Percentiles rank a stretch among this genome's conserved stretches.
These are phyloP conservation scores for Polyommatus iphigenia DNA, from an alignment of 2,888 invertebrate species.

Conservation along the genomic window DNA sequence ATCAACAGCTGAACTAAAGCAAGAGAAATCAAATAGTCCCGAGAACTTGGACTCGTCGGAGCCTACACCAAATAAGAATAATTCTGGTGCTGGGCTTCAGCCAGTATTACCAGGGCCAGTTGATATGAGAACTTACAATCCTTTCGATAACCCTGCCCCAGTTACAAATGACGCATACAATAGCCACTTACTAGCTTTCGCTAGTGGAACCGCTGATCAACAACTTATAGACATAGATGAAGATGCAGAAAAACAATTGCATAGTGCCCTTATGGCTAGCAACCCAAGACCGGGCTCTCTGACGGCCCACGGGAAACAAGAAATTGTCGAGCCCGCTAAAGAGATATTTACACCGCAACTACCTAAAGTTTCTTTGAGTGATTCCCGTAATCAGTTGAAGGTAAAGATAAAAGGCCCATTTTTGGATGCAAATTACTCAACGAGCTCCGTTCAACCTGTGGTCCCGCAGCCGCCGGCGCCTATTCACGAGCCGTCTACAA, in stretches of 20 bases:
- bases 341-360: conserved; percentile 55
- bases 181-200: conserved; percentile 83
- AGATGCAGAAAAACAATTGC: conserved; percentile 88
- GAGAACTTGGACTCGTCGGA: conserved; percentile 49
- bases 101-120: conserved; percentile 92
- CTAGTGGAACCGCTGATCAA: conserved; percentile 84
- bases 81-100: conserved; percentile 66
- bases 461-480: conserved; percentile 77
- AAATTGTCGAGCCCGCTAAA: conserved; percentile 51
- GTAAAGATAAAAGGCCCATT: conserved; percentile 95
- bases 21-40: conserved; percentile 54
- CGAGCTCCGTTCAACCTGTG: conserved; percentile 80
- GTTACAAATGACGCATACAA: conserved; percentile 81
- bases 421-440: conserved; percentile 87
- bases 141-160: conserved; percentile 80
- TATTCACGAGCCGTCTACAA: conserved; percentile 59
- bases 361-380: conserved; percentile 87
- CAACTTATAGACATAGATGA: conserved; percentile 88
- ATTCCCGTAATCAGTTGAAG: conserved; percentile 92
- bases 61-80: conserved; percentile 49
- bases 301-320: conserved; percentile 46
- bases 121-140: conserved; percentile 92
- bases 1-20: conserved; percentile 47
- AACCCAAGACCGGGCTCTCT: conserved; percentile 64
- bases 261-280: conserved; percentile 82